Conservation (phyloP, 2,113 vertebrate genomes). For the Lepidothrix coronata region DNA sequence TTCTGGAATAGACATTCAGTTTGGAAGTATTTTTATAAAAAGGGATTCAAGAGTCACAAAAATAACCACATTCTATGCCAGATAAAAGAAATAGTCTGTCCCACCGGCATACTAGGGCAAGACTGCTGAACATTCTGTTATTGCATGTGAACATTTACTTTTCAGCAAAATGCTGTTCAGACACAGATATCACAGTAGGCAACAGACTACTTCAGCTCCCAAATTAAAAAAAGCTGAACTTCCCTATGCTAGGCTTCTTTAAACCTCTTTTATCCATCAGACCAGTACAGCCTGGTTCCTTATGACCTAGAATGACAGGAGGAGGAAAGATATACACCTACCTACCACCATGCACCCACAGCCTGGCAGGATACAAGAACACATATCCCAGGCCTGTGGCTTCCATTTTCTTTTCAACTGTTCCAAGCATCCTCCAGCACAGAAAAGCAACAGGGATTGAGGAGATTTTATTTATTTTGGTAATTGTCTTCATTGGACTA, state of each 20-base stretch:
- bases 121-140: not conserved
- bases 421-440: not conserved
- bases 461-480: not conserved
- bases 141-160: not conserved
- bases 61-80: not conserved
- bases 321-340: not conserved
- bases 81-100: not conserved
- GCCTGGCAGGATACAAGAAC: not conserved
- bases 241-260: not conserved
- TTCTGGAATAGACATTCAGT: not conserved
- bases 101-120: not conserved
- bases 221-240: not conserved
- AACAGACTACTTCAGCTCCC: not conserved
- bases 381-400: not conserved
- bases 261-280: not conserved
- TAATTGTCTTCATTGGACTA: not conserved
- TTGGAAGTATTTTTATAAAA: not conserved
- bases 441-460: not conserved
- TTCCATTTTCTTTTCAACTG: not conserved
- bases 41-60: rapidly evolving
- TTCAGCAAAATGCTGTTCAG: not conserved
- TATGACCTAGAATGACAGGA: not conserved
- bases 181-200: not conserved
- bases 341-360: not conserved
- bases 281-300: not conserved